A percentile compares a stretch with the other conserved stretches of the same genome.
These are phyloP conservation scores for Euphydryas editha DNA, from an alignment of 2,888 invertebrate genomes.

Conservation along the genomic window DNA sequence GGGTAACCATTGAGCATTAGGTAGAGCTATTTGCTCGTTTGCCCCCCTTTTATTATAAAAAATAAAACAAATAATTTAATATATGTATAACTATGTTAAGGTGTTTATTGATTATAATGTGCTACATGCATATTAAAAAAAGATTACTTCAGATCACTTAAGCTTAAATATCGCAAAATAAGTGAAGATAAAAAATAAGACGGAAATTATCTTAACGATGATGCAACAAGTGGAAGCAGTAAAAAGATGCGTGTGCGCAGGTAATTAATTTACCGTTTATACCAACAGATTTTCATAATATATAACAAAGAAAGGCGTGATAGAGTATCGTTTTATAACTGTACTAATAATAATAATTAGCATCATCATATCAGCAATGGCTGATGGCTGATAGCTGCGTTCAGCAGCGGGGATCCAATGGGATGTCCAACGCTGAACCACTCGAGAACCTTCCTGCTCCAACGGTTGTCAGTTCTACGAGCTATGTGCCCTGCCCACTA, in stretches of 20 bases:
- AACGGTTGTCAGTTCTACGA: no score
- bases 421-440: no score
- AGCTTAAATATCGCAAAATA: conserved; percentile 23
- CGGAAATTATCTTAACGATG: conserved; percentile 38
- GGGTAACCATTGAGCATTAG: no score
- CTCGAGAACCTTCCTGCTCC: no score
- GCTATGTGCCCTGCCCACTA: no score
- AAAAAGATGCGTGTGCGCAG: conserved; percentile 37
- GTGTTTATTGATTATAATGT: background rate
- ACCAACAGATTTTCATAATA: conserved; percentile 15
- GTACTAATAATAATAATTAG: background rate
- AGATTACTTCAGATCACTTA: conserved; percentile 9
- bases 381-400: no score
- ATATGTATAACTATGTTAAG: background rate
- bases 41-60: no score
- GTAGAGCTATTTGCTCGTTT: no score
- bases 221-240: conserved; percentile 39
- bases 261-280: conserved; percentile 33
- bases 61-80: background rate
- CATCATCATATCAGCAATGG: no score
- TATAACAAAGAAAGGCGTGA: conserved; percentile 1
- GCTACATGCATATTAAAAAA: background rate
- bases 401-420: no score
- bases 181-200: conserved; percentile 37
- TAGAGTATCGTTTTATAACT: background rate